phyloP scores from a whole-genome alignment of 2,888 invertebrate species.

The Cremastinae sp. region DNA sequence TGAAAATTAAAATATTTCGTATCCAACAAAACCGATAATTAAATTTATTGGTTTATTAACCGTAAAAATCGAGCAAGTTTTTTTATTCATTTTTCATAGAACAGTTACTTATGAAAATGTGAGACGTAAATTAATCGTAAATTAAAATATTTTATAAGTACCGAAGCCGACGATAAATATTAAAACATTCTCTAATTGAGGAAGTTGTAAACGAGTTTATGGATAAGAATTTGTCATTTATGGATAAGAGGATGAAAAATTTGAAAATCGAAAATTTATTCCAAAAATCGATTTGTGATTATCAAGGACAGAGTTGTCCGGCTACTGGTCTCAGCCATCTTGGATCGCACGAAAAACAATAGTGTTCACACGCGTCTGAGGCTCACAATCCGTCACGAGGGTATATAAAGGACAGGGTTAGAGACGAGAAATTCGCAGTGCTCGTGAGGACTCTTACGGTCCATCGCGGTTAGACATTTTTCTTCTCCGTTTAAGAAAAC shows the following conservation, averaged over 20 bases:
- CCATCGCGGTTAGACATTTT: conserved; percentile 9
- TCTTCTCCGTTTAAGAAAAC: not conserved
- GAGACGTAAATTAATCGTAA: no score
- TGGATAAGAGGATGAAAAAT: not conserved
- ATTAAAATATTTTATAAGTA: no score
- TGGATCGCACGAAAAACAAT: conserved; percentile 61
- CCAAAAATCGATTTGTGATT: conserved; percentile 22
- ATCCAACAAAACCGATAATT: not conserved
- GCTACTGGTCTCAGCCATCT: conserved; percentile 53
- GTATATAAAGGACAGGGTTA: conserved; percentile 66
- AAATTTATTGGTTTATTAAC: no score
- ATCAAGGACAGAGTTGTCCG: conserved; percentile 46
- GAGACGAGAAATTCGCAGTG: conserved; percentile 49
- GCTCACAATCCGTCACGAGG: conserved; percentile 42
- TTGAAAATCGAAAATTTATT: conserved; percentile 19
- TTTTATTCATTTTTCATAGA: no score
- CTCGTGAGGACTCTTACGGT: conserved; percentile 41
- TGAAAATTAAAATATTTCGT: not conserved
- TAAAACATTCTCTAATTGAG: no score
- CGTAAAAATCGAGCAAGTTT: no score
- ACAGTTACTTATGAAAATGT: no score
- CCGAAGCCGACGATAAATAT: no score
- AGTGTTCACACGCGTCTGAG: conserved; percentile 20
- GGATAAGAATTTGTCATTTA: no score
- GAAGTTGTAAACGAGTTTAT: no score